These are phyloP conservation scores for Alloscopus bannaensis DNA, from an alignment of 2,888 invertebrate genomes.

Conservation along the genomic window DNA sequence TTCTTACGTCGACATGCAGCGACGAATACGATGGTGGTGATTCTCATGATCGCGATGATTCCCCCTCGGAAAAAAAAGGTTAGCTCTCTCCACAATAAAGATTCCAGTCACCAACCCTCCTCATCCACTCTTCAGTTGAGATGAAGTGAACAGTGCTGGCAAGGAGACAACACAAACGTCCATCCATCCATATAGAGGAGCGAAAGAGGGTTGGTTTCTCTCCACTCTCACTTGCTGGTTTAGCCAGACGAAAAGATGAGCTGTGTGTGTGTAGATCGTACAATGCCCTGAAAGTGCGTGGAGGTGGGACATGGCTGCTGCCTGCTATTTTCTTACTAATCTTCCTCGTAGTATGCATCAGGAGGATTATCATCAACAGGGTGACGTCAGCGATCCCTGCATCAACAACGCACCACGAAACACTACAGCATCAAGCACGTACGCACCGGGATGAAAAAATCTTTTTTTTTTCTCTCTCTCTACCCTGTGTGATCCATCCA, in stretches of 20 bases:
- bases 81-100: conserved; percentile 4
- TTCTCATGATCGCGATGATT: too few relatives aligned
- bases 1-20: too few relatives aligned
- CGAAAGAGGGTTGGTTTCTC: conserved; percentile 42
- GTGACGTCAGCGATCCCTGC: conserved; percentile 61
- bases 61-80: neutral
- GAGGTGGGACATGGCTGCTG: conserved; percentile 60
- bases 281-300: conserved; percentile 67
- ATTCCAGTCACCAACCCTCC: conserved; percentile 24
- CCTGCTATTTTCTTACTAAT: neutral
- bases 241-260: conserved; percentile 8
- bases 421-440: conserved; percentile 51
- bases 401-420: too few relatives aligned
- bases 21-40: too few relatives aligned
- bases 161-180: too few relatives aligned
- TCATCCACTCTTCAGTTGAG: neutral
- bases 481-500: neutral
- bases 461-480: conserved; percentile 25
- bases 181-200: conserved; percentile 33
- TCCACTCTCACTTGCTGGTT: conserved; percentile 10
- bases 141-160: too few relatives aligned
- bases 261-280: conserved; percentile 43
- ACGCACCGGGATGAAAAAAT: conserved; percentile 53
- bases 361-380: too few relatives aligned
- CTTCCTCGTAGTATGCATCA: conserved; percentile 22